Conservation (phyloP, 2,888 invertebrate genomes). For the Diploptera punctata region DNA sequence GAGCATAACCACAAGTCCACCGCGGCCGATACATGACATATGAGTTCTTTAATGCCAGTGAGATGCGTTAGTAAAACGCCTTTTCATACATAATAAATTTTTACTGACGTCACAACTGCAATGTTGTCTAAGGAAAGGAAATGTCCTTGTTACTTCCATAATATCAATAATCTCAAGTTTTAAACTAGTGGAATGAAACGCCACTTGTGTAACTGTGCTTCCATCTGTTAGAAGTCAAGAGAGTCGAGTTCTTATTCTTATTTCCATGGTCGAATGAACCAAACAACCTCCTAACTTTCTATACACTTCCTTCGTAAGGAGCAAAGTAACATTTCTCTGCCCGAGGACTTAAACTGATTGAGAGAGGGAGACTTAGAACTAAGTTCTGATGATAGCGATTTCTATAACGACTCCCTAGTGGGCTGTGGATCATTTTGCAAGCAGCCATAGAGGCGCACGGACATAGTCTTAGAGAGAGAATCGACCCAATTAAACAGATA, state of each 20-base stretch:
- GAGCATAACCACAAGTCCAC: too few species aligned
- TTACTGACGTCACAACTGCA: too few species aligned
- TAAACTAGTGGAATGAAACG: neutral
- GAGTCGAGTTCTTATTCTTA: neutral
- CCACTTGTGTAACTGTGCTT: neutral
- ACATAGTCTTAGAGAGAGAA: too few species aligned
- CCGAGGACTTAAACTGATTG: neutral
- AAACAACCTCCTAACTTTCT: neutral
- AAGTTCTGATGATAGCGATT: slow-evolving; percentile 40
- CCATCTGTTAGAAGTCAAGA: neutral
- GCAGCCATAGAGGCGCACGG: neutral
- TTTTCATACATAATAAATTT: too few species aligned
- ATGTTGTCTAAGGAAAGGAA: too few species aligned
- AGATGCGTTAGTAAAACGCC: too few species aligned
- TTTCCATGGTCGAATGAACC: neutral
- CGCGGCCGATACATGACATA: too few species aligned
- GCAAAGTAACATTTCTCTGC: neutral
- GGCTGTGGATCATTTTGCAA: slow-evolving; percentile 31
- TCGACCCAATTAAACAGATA: too few species aligned
- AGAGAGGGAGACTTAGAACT: slow-evolving; percentile 33
- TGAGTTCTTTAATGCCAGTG: too few species aligned
- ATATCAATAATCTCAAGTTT: too few species aligned
- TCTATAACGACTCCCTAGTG: slow-evolving; percentile 45
- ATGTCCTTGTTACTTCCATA: too few species aligned
- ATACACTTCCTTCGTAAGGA: neutral